Conservation (phyloP, 1,140 invertebrate species). For the Caenorhabditis inopinata region DNA sequence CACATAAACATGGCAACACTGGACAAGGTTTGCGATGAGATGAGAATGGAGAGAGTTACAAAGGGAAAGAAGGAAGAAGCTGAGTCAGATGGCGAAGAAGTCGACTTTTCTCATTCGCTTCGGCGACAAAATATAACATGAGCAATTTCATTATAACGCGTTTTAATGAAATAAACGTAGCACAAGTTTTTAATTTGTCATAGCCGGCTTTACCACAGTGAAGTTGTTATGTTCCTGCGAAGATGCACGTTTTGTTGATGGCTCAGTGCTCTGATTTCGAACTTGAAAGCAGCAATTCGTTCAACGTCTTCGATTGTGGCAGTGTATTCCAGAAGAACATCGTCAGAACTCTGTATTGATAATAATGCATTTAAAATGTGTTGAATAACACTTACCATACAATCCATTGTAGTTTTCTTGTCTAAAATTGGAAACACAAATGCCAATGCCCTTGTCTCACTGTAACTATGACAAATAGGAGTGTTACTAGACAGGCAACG, state of each 20-base stretch:
- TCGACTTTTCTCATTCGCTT: slow-evolving; percentile 40
- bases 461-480: neutral
- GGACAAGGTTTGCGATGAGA: slow-evolving; percentile 39
- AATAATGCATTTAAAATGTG: no score
- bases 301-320: neutral
- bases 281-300: neutral
- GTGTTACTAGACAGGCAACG: neutral
- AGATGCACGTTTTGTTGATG: slow-evolving; percentile 5
- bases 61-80: neutral
- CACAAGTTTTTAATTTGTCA: no score
- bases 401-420: neutral
- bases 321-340: neutral
- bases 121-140: slow-evolving; percentile 21
- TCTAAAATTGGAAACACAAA: neutral
- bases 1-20: neutral
- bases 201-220: neutral
- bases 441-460: neutral
- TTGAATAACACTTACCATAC: neutral
- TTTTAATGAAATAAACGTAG: neutral
- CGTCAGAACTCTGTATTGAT: neutral
- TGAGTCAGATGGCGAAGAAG: slow-evolving; percentile 40
- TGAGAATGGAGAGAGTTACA: slow-evolving; percentile 38
- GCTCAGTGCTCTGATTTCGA: neutral
- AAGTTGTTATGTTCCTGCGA: neutral
- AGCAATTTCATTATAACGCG: neutral